Percentiles rank a stretch among this genome's conserved stretches.
Conservation (phyloP, 1,140 invertebrate species). For the Heterodera schachtii region DNA sequence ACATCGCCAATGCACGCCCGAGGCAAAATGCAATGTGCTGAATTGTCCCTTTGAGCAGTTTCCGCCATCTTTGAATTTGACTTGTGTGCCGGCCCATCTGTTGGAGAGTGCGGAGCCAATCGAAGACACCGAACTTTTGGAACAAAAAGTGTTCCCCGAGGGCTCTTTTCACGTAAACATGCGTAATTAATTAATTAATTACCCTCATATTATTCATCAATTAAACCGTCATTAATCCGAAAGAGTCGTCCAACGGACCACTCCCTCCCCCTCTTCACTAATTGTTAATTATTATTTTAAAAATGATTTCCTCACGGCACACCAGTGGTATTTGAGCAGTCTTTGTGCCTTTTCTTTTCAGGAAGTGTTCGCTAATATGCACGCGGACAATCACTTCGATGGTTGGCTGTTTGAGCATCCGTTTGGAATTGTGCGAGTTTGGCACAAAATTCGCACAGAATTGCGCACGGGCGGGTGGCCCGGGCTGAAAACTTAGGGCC, state of each 20-base stretch:
- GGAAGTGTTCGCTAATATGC: slow-evolving; percentile 64
- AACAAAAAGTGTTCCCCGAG: slow-evolving; percentile 38
- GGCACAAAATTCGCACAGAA: neutral
- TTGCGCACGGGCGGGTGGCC: too few relatives aligned
- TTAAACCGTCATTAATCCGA: too few relatives aligned
- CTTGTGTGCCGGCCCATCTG: slow-evolving; percentile 49
- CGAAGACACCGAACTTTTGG: slow-evolving; percentile 51
- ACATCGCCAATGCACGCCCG: slow-evolving; percentile 51
- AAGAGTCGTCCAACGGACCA: too few relatives aligned
- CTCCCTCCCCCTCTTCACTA: neutral
- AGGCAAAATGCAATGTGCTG: slow-evolving; percentile 48
- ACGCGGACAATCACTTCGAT: slow-evolving; percentile 61
- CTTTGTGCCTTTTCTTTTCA: slow-evolving; percentile 22
- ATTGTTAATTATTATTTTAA: neutral
- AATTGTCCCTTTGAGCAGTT: slow-evolving; percentile 60
- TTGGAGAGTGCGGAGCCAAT: slow-evolving; percentile 49
- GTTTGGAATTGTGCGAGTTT: slow-evolving; percentile 40
- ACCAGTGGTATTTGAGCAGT: neutral
- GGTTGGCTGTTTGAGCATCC: slow-evolving; percentile 57
- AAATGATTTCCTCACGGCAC: too few relatives aligned
- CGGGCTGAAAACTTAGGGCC: too few relatives aligned
- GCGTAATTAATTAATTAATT: neutral
- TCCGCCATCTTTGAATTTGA: slow-evolving; percentile 41
- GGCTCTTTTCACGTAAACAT: neutral
- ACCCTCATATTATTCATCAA: too few relatives aligned